These are phyloP conservation scores for Tetranychus piercei DNA, from an alignment of 2,888 invertebrate species.

Conservation along the genomic window DNA sequence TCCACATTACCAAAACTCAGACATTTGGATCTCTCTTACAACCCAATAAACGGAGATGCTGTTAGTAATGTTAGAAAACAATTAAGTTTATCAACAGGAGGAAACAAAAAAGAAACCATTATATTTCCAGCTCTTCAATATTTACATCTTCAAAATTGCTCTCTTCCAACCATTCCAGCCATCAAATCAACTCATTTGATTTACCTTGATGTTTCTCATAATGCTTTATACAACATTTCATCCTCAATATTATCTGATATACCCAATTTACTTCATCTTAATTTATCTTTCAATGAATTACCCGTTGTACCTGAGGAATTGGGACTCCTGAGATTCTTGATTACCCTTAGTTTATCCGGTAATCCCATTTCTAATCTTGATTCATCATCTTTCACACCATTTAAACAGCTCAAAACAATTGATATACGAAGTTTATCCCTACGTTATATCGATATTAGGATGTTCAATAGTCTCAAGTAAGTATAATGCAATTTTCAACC, in stretches of 20 bases:
- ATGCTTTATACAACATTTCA: neutral
- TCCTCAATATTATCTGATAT: neutral
- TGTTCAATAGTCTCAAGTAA: constrained; percentile 26
- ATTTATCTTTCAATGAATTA: constrained; percentile 3
- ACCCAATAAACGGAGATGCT: neutral
- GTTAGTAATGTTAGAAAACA: too few species aligned
- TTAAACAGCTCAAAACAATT: constrained; percentile 53
- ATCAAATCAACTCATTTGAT: neutral
- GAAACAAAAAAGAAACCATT: neutral
- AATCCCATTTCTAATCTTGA: constrained; percentile 48
- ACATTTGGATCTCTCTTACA: neutral
- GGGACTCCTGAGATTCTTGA: neutral
- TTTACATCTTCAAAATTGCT: neutral
- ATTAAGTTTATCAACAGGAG: neutral
- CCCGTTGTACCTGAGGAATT: constrained; percentile 3
- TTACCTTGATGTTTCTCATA: constrained; percentile 3
- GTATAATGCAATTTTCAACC: neutral
- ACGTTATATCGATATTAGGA: constrained; percentile 26
- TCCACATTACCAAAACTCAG: neutral
- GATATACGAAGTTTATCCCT: constrained; percentile 33
- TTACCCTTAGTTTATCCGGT: constrained; percentile 43
- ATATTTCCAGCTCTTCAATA: neutral
- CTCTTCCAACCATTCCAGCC: neutral
- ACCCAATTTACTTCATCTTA: neutral
- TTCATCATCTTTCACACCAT: constrained; percentile 36